Evolutionary conservation across 2,888 invertebrate species (phyloP).

Genomic region (Liodrosophila aerea): DNA sequence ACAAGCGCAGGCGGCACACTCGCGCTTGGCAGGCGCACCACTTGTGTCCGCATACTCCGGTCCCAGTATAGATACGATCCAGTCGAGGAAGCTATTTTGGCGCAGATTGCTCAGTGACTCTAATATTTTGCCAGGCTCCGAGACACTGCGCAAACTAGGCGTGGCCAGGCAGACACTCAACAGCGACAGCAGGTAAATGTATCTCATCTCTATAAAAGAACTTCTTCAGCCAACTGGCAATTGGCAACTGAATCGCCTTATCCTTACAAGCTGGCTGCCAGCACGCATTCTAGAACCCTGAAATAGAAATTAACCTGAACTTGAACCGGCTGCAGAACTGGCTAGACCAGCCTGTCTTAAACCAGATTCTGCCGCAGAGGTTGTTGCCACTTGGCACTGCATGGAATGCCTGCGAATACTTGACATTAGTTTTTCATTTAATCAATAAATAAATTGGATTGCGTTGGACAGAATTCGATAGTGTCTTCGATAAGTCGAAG

Average conservation of each 20-base stretch:
- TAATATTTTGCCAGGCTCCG: constrained; percentile 62
- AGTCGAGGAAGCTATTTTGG: constrained; percentile 73
- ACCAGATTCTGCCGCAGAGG: constrained; percentile 50
- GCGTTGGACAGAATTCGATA: no score
- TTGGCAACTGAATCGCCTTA: constrained; percentile 58
- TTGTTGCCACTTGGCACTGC: constrained; percentile 40
- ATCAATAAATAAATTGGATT: constrained; percentile 61
- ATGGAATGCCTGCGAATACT: constrained; percentile 26
- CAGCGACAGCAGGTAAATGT: constrained; percentile 32
- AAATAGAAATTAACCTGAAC: constrained; percentile 12
- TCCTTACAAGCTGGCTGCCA: constrained; percentile 5
- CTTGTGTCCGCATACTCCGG: constrained; percentile 49
- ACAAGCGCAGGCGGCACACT: constrained; percentile 83
- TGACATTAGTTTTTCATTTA: constrained; percentile 36
- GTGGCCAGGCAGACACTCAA: constrained; percentile 41
- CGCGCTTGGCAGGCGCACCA: constrained; percentile 52
- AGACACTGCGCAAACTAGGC: constrained; percentile 37
- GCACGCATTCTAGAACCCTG: constrained; percentile 28
- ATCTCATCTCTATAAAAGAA: constrained; percentile 44
- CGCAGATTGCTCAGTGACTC: constrained; percentile 50
- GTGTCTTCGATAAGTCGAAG: constrained; percentile 42
- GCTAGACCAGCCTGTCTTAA: constrained; percentile 43
- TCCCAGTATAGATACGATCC: constrained; percentile 71
- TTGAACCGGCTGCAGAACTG: constrained; percentile 32
- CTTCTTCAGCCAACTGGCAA: constrained; percentile 58